Evolutionary conservation across 1,140 invertebrate genomes (phyloP), one percentile per base, ranked within the genome.

Genomic region (Pinna nobilis): DNA sequence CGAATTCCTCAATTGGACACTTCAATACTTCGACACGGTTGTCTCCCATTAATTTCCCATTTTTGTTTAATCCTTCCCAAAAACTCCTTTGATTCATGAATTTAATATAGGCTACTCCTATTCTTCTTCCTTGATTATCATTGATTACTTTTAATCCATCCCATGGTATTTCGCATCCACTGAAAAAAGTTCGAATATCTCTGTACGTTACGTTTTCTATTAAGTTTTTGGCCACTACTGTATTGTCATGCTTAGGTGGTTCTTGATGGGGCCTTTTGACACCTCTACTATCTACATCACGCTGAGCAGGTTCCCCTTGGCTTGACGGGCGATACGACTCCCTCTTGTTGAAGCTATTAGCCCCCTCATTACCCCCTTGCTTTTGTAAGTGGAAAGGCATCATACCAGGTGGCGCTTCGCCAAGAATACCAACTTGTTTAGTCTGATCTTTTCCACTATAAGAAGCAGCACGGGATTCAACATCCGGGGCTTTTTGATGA

Each of bases 61-160:
- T 91, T 2, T 84, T 81, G n/a, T 86, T 88, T 5, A 97, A 81
- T 0, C 95, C 95, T 50, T 93, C 90, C 33, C 93, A 90, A 64
- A 94, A 94, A 47, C 93, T 93, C 9, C 80, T 23, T 92, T 92
- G 0, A 89, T 84, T 70, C 5, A 90, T 91, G 84, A 97, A 97
- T 78, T 93, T 92, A 1, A 97, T 92, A 82, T 93, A 96, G 11
- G 93, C 95, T 28, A 94, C 92, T 1, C 95, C 95, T 0, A 93
- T 94, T 11, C 94, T 91, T 32, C 93, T 92, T 0, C 96, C 95
- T 75, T 93, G 91, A 15, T 92, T 92, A 78, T 96, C 94, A 82
- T 94, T 95, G 9, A 95, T 93, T 77, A 97, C 91, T 87, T 97
- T 97, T 35, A 98, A 92, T 3, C 95, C 94, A 81, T 94, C 93